A percentile compares a stretch with the other conserved stretches of the same genome.
Evolutionary conservation across 2,797 vertebrate species (phyloP).

Genomic region (Numenius phaeopus): DNA sequence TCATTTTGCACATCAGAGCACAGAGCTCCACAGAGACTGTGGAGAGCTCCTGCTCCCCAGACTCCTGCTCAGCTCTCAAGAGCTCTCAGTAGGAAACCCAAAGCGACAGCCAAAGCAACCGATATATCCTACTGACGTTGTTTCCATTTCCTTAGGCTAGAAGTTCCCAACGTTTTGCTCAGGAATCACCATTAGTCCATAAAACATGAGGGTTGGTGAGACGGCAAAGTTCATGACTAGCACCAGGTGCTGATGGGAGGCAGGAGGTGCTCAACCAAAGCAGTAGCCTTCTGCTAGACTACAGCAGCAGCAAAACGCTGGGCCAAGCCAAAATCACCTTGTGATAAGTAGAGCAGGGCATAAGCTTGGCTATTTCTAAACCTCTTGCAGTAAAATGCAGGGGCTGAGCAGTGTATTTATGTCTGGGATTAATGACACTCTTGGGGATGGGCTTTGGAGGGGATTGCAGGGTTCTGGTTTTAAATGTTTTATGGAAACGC

Average conservation of each 20-base stretch:
- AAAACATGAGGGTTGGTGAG: neutral
- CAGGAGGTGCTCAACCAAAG: neutral
- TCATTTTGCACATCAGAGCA: neutral
- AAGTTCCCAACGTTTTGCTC: neutral
- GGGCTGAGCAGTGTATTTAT: neutral
- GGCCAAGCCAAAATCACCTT: neutral
- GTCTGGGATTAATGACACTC: neutral
- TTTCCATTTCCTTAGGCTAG: neutral
- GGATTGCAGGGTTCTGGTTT: neutral
- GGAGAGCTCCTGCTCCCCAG: neutral
- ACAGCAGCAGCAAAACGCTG: neutral
- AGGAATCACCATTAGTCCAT: neutral
- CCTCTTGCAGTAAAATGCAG: neutral
- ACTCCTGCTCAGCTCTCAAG: neutral
- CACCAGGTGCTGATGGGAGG: rapidly evolving
- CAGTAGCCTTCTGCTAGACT: neutral
- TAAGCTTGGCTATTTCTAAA: neutral
- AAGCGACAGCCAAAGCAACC: neutral
- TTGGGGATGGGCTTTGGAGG: neutral
- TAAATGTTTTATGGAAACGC: constrained; percentile 40
- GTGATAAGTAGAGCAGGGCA: neutral
- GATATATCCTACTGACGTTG: neutral
- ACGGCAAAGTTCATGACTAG: neutral
- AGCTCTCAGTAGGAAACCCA: neutral
- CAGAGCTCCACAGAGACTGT: neutral